Evolutionary conservation across 2,113 vertebrate genomes (phyloP), one percentile per base, ranked within the genome.

Genomic region (Furnarius figulus): DNA sequence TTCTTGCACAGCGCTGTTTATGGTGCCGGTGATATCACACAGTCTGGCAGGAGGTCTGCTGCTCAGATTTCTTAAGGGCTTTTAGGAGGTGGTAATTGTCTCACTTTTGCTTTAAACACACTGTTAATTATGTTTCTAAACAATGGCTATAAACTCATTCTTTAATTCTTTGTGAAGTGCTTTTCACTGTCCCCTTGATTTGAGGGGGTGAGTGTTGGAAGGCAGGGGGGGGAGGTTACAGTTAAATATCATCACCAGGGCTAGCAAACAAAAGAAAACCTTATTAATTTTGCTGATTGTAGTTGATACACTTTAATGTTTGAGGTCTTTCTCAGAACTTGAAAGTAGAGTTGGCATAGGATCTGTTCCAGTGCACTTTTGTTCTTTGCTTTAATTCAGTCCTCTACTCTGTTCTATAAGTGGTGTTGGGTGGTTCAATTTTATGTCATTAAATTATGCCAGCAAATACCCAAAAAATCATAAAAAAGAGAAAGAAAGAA

Each of bases 11-110:
- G 28, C 33, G 75, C 79, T 72, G 13, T 62, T 89, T 78, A 47
- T 78, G 76, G 92, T 96, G 93, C 78, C 18, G 0, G 87, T 68
- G 93, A 78, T 93, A 95, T 92, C 90, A 88, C 50, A 10, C 35
- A 17, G 85, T 79, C 73, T 91, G 92, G 78, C 88, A 66, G 92
- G 77, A 95, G 90, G 87, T 82, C 40, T 68, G 71, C 92, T 77
- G 85, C 90, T 81, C 2, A 0, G 44, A 9, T 94, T 94, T 94
- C 85, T 77, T 62, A 30, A 93, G 75, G 70, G 59, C 72, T 96
- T 96, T 95, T 63, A 82, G 55, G 70, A 97, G 87, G 85, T 85
- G 93, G 71, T 74, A 97, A 95, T 93, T 93, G 89, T 94, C 89
- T 95, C 88, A 75, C 88, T 85, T 93, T 85, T 95, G 74, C 86